phyloP scores from a whole-genome alignment of 2,797 vertebrate species.

The Anisognathus igniventris region DNA sequence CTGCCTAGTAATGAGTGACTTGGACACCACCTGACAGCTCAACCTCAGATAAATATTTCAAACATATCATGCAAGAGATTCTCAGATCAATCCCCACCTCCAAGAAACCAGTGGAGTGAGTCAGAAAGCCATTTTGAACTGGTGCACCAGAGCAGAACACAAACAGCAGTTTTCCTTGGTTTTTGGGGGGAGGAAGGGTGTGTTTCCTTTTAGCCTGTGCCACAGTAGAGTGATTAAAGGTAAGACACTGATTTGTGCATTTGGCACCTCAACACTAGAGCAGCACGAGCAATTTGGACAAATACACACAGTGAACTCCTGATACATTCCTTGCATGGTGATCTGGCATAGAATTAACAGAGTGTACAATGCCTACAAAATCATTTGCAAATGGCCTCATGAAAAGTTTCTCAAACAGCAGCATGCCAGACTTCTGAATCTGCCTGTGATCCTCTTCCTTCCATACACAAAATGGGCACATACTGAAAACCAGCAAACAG shows the following conservation, averaged over 20 bases:
- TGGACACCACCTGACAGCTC: slow-evolving; percentile 68
- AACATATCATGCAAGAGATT: slow-evolving; percentile 69
- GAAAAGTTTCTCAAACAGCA: not conserved
- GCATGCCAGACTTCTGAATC: not conserved
- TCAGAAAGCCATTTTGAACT: slow-evolving; percentile 63
- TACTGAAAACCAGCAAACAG: not conserved
- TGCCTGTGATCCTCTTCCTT: not conserved
- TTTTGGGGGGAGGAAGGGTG: not conserved
- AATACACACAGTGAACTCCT: not conserved
- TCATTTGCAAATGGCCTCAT: not conserved
- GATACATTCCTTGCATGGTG: not conserved
- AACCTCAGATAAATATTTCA: slow-evolving; percentile 71
- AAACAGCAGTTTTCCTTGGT: not conserved
- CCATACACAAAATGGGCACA: not conserved
- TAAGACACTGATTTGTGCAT: not conserved
- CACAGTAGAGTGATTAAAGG: not conserved
- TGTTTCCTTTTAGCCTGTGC: not conserved
- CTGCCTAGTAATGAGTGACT: slow-evolving; percentile 65
- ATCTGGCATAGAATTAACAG: not conserved
- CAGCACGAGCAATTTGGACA: not conserved
- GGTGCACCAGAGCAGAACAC: slow-evolving; percentile 46
- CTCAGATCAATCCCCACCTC: slow-evolving; percentile 69
- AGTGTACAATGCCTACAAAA: not conserved
- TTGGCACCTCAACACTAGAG: not conserved
- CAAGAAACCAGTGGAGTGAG: slow-evolving; percentile 53